phyloP scores from a whole-genome alignment of 2,888 invertebrate species.

The Microctonus hyperodae region DNA sequence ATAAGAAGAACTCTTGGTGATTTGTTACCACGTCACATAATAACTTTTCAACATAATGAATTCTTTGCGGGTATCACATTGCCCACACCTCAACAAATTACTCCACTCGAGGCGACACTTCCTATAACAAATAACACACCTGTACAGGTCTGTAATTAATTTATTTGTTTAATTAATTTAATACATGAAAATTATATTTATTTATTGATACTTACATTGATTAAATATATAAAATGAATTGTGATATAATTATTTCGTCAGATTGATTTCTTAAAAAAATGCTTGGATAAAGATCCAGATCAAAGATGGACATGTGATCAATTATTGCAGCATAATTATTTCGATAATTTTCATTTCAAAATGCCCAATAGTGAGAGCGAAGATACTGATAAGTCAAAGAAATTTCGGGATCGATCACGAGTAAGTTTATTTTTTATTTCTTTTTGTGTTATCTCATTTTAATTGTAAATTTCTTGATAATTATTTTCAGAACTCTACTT shows the following conservation, averaged over 20 bases:
- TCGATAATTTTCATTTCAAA: slow-evolving; percentile 86
- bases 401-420: slow-evolving; percentile 70
- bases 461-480: slow-evolving; percentile 43
- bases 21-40: slow-evolving; percentile 91
- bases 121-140: slow-evolving; percentile 70
- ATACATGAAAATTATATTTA: not conserved
- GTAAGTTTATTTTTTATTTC: slow-evolving; percentile 59
- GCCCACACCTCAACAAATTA: slow-evolving; percentile 87
- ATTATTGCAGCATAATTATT: slow-evolving; percentile 88
- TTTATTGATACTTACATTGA: not conserved
- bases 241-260: slow-evolving; percentile 37
- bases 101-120: slow-evolving; percentile 86
- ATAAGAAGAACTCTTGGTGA: slow-evolving; percentile 95
- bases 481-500: slow-evolving; percentile 61
- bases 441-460: not conserved
- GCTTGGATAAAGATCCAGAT: slow-evolving; percentile 93
- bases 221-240: not conserved
- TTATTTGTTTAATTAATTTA: too few species aligned
- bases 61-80: slow-evolving; percentile 92
- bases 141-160: slow-evolving; percentile 49
- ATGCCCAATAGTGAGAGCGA: slow-evolving; percentile 76
- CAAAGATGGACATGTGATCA: slow-evolving; percentile 93
- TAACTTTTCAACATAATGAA: slow-evolving; percentile 94
- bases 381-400: slow-evolving; percentile 69
- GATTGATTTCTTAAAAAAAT: slow-evolving; percentile 74